These are phyloP conservation scores for Rhagologus leucostigma DNA, from an alignment of 2,113 vertebrate species.

Conservation along the genomic window DNA sequence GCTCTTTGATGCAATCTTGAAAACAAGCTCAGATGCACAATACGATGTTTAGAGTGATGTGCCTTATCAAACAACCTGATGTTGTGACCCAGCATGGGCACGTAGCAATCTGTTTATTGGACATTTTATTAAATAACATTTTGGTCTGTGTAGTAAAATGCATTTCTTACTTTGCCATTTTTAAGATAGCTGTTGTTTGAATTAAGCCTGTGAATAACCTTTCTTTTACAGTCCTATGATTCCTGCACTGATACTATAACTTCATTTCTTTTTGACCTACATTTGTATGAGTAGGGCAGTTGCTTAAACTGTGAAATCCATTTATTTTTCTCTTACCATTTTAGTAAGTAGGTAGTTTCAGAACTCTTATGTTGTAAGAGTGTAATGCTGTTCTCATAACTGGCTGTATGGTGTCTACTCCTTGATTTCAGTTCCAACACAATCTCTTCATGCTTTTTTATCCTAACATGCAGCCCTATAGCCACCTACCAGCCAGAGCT, in stretches of 20 bases:
- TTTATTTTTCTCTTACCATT: not conserved
- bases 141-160: not conserved
- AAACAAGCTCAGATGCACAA: not conserved
- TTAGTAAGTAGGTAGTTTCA: not conserved
- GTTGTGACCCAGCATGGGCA: not conserved
- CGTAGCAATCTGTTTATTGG: not conserved
- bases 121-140: not conserved
- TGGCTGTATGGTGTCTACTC: not conserved
- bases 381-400: not conserved
- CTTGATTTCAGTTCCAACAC: not conserved
- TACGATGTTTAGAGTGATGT: not conserved
- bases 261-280: not conserved
- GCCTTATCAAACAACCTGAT: not conserved
- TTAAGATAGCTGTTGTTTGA: not conserved
- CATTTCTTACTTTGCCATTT: not conserved
- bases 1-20: not conserved
- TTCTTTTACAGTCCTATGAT: not conserved
- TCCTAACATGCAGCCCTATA: not conserved
- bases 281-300: not conserved
- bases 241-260: not conserved
- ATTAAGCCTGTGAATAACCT: not conserved
- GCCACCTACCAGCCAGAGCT: not conserved
- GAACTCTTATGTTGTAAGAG: not conserved
- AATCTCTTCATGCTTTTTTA: not conserved
- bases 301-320: not conserved